phyloP scores from a whole-genome alignment of 1,140 invertebrate genomes.

The Myzus persicae region DNA sequence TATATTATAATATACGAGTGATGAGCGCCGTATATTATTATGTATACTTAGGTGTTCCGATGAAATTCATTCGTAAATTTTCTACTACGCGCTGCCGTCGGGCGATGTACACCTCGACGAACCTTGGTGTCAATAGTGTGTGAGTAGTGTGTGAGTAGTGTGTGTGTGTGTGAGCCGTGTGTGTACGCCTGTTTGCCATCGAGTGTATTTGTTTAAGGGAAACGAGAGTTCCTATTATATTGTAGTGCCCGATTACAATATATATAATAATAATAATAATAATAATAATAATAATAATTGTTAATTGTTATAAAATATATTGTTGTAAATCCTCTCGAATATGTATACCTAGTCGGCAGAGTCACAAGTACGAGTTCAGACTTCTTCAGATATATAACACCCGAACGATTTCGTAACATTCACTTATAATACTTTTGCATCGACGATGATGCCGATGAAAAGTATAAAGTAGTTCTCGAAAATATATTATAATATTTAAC shows the following conservation, averaged over 20 bases:
- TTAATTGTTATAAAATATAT: not conserved
- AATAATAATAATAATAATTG: no score
- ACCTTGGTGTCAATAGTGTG: constrained; percentile 20
- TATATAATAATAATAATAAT: no score
- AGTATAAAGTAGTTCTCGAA: not conserved
- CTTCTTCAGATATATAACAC: not conserved
- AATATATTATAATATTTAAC: not conserved
- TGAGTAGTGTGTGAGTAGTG: no score
- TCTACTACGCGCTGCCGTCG: not conserved
- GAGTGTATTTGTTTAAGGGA: constrained; percentile 9
- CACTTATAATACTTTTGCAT: not conserved
- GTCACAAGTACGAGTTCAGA: not conserved
- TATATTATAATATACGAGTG: not conserved
- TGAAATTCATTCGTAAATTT: constrained; percentile 28
- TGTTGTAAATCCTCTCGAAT: not conserved
- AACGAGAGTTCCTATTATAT: constrained; percentile 6
- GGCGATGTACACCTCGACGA: not conserved
- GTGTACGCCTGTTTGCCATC: not conserved
- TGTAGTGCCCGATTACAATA: not conserved
- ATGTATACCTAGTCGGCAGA: not conserved
- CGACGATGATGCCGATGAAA: not conserved
- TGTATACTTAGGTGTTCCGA: constrained; percentile 27
- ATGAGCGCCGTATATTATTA: not conserved
- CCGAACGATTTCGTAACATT: not conserved
- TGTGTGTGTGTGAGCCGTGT: not conserved